Evolutionary conservation across 2,113 vertebrate species (phyloP).

Genomic region (Odontophorus gujanensis): DNA sequence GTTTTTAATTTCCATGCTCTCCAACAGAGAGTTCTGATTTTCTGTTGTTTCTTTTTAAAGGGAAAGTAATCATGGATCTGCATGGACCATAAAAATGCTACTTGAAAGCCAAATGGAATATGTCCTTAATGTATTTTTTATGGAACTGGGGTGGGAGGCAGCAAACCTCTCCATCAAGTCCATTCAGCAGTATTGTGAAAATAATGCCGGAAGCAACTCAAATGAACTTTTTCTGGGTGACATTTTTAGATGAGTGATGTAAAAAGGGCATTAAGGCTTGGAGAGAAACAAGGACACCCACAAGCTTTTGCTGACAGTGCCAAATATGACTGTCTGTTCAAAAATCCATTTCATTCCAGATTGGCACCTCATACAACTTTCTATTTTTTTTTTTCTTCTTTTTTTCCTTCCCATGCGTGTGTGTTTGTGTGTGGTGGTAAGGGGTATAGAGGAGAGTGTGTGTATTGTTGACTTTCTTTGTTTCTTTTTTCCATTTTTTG

Average conservation of each 20-base stretch:
- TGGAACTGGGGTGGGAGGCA: background rate
- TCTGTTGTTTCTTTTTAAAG: slow-evolving; percentile 29
- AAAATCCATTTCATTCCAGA: slow-evolving; percentile 65
- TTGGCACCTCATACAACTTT: background rate
- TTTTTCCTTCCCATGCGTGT: background rate
- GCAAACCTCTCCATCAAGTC: background rate
- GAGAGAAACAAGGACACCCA: slow-evolving; percentile 16
- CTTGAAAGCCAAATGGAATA: slow-evolving; percentile 43
- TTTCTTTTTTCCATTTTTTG: background rate
- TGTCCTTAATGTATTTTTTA: background rate
- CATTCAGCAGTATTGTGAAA: background rate
- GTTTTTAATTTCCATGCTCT: slow-evolving; percentile 57
- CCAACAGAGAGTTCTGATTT: slow-evolving; percentile 18
- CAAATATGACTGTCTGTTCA: slow-evolving; percentile 66
- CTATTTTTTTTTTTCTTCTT: background rate
- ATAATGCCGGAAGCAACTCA: background rate
- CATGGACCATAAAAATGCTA: slow-evolving; percentile 7
- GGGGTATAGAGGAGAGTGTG: background rate
- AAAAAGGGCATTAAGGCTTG: slow-evolving; percentile 49
- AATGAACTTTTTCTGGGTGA: background rate
- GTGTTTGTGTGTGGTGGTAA: background rate
- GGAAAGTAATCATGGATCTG: slow-evolving; percentile 37
- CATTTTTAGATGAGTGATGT: background rate
- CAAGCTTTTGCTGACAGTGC: slow-evolving; percentile 69
- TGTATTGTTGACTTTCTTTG: background rate